Evolutionary conservation across 2,888 invertebrate species (phyloP).

Genomic region (Sceliomorpha sp.): DNA sequence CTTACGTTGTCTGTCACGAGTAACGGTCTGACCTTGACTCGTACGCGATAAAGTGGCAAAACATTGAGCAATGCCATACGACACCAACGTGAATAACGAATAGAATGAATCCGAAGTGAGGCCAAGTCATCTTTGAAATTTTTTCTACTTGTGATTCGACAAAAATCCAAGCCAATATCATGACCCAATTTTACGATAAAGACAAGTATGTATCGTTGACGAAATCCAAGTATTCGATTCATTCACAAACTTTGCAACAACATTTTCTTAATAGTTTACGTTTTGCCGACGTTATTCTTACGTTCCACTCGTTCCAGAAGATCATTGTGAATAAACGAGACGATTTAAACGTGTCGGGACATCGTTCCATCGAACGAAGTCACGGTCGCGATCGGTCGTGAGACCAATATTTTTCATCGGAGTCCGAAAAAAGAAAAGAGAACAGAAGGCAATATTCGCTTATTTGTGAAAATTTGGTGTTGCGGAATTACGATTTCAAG

Average conservation of each 20-base stretch:
- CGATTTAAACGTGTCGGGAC: slow-evolving; percentile 57
- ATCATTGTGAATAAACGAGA: slow-evolving; percentile 56
- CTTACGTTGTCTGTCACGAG: too few relatives aligned
- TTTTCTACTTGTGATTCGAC: slow-evolving; percentile 28
- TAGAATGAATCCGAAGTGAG: slow-evolving; percentile 21
- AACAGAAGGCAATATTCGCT: too few relatives aligned
- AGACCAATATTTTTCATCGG: too few relatives aligned
- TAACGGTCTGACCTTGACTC: slow-evolving; percentile 9
- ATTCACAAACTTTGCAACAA: too few relatives aligned
- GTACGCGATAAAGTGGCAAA: neutral
- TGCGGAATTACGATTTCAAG: too few relatives aligned
- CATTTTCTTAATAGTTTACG: slow-evolving; percentile 1
- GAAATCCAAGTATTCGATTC: too few relatives aligned
- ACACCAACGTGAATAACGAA: slow-evolving; percentile 2
- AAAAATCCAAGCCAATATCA: slow-evolving; percentile 19
- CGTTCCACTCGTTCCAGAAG: slow-evolving; percentile 8
- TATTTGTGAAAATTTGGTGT: too few relatives aligned
- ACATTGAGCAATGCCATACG: neutral
- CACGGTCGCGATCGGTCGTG: slow-evolving; percentile 23
- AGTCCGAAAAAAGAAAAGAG: too few relatives aligned
- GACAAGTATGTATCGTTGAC: too few relatives aligned
- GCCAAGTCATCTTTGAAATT: slow-evolving; percentile 21
- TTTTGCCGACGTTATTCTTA: neutral
- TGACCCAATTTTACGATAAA: too few relatives aligned
- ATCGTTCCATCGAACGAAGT: slow-evolving; percentile 65